A percentile compares a stretch with the other conserved stretches of the same genome.
phyloP scores from a whole-genome alignment of 1,140 invertebrate genomes.

The Teleogryllus occipitalis region DNA sequence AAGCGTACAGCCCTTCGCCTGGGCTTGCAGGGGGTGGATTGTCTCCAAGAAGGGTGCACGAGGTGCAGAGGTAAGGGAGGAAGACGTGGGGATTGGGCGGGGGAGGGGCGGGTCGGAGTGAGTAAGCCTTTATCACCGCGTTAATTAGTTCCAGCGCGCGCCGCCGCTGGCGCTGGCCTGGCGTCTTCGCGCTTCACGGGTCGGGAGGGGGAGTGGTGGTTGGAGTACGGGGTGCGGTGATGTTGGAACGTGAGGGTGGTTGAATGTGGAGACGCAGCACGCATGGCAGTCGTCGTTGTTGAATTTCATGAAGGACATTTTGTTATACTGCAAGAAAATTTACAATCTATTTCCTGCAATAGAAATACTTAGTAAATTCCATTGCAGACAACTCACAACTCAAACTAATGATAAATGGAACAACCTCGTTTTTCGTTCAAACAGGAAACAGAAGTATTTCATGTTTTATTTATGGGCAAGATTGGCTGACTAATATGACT shows the following conservation, averaged over 20 bases:
- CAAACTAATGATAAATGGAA: background rate
- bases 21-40: background rate
- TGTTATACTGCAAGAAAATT: background rate
- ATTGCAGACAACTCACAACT: background rate
- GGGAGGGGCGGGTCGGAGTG: background rate
- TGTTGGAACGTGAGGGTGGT: background rate
- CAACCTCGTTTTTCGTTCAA: too few species aligned
- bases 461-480: too few species aligned
- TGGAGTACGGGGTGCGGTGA: background rate
- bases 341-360: background rate
- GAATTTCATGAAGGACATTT: background rate
- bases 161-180: background rate
- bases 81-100: background rate
- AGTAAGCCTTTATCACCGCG: slow-evolving; percentile 3
- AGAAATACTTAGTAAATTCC: background rate
- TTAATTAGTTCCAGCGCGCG: background rate
- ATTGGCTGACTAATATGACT: too few species aligned
- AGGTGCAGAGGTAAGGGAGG: background rate
- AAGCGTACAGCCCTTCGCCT: background rate
- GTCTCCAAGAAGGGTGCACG: background rate
- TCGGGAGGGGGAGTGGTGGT: background rate
- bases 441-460: too few species aligned
- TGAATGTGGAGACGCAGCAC: background rate
- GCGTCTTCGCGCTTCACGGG: background rate
- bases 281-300: background rate